These are phyloP conservation scores for Spea multiplicata DNA, from an alignment of 2,113 vertebrate genomes.

Conservation along the genomic window DNA sequence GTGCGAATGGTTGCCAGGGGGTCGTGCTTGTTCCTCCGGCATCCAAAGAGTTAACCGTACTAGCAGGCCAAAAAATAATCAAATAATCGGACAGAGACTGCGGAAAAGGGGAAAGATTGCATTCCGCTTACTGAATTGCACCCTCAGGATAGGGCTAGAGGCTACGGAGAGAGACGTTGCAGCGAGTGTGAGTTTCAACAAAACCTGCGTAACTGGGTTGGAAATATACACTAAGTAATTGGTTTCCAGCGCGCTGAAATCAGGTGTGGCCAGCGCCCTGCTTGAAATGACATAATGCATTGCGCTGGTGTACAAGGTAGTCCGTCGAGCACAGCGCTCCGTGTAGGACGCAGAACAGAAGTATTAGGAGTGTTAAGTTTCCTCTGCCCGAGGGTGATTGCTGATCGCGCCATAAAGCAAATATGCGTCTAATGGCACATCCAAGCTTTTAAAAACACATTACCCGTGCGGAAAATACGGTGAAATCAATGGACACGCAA, in stretches of 20 bases:
- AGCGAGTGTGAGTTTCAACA: background rate
- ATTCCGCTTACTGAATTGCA: background rate
- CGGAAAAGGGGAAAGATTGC: background rate
- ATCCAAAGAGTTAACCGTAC: background rate
- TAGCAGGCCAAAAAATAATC: no score
- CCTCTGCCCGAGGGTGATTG: slow-evolving; percentile 56
- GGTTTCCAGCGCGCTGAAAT: slow-evolving; percentile 30
- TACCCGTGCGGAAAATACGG: slow-evolving; percentile 41
- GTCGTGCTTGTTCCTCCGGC: no score
- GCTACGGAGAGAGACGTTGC: background rate
- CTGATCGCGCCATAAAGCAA: slow-evolving; percentile 57
- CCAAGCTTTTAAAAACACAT: slow-evolving; percentile 50
- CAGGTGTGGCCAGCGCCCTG: slow-evolving; percentile 26
- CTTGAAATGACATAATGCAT: slow-evolving; percentile 30
- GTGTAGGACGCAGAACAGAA: slow-evolving; percentile 50
- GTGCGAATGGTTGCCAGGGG: background rate
- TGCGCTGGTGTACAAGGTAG: background rate
- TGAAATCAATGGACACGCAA: background rate
- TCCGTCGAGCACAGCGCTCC: slow-evolving; percentile 36
- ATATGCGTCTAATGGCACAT: slow-evolving; percentile 51
- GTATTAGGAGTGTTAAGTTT: slow-evolving; percentile 60
- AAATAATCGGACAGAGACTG: no score
- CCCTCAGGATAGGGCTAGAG: background rate
- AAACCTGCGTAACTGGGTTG: slow-evolving; percentile 1
- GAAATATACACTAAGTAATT: slow-evolving; percentile 34